Conservation (phyloP, 1,140 invertebrate species). For the Drosophila lacertosa region DNA sequence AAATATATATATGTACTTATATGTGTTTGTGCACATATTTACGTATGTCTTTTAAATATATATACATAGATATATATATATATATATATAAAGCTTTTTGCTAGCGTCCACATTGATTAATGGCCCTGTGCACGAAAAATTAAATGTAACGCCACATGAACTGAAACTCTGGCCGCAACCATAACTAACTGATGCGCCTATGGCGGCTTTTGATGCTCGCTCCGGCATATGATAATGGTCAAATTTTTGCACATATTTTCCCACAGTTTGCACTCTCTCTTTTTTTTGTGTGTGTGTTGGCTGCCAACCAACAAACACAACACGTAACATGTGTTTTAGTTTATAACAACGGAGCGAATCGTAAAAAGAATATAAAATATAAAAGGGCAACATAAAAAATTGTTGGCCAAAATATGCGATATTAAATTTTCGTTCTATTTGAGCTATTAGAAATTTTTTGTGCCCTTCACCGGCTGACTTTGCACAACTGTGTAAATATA, state of each 20-base stretch:
- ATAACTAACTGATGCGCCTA: slow-evolving; percentile 38
- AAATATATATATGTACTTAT: background rate
- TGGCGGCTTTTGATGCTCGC: slow-evolving; percentile 30
- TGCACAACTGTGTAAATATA: background rate
- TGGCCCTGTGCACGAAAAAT: slow-evolving; percentile 38
- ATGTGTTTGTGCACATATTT: no score
- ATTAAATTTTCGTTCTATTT: slow-evolving; percentile 14
- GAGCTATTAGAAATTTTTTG: slow-evolving; percentile 10
- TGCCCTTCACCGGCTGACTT: background rate
- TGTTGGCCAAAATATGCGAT: slow-evolving; percentile 25
- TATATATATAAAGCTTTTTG: slow-evolving; percentile 25
- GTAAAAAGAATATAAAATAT: slow-evolving; percentile 14
- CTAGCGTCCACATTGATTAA: slow-evolving; percentile 45
- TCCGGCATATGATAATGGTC: slow-evolving; percentile 51
- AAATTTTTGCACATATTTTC: slow-evolving; percentile 40
- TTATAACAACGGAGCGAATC: slow-evolving; percentile 25
- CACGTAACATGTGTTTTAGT: slow-evolving; percentile 58
- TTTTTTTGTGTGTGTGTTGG: slow-evolving; percentile 1
- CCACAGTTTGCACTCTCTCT: slow-evolving; percentile 10
- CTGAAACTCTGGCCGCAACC: slow-evolving; percentile 24
- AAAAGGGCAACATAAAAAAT: slow-evolving; percentile 31
- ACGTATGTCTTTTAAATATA: no score
- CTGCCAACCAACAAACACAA: slow-evolving; percentile 36
- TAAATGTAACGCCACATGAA: slow-evolving; percentile 51
- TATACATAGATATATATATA: no score